Evolutionary conservation across 1,140 invertebrate species (phyloP).

Genomic region (Bombus pyrosoma): DNA sequence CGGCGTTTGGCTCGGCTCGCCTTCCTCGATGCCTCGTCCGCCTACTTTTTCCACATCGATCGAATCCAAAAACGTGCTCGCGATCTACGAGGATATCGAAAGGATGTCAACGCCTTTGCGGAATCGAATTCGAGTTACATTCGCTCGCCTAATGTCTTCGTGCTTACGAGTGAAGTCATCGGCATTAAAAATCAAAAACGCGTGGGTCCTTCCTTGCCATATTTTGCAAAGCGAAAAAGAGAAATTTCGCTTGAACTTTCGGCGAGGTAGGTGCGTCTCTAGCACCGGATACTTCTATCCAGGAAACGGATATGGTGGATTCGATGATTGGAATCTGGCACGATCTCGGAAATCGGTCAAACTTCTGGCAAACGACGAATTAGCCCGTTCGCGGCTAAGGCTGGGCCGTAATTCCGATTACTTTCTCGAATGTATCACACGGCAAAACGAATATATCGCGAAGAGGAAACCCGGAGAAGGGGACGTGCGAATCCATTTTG

Average conservation of each 20-base stretch:
- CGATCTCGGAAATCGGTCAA: no score
- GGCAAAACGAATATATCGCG: background rate
- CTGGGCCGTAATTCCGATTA: no score
- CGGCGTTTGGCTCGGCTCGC: slow-evolving; percentile 62
- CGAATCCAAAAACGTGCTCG: slow-evolving; percentile 37
- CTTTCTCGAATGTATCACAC: background rate
- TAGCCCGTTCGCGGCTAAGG: no score
- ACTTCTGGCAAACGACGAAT: no score
- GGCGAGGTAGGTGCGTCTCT: no score
- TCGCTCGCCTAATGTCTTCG: slow-evolving; percentile 16
- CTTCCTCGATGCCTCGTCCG: slow-evolving; percentile 70
- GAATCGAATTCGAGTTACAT: background rate
- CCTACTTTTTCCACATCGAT: slow-evolving; percentile 69
- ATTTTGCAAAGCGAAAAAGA: no score
- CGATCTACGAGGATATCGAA: slow-evolving; percentile 46
- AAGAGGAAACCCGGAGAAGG: background rate
- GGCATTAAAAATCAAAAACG: slow-evolving; percentile 36
- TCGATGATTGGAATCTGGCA: no score
- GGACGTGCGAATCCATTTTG: background rate
- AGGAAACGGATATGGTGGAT: no score
- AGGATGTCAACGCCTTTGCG: slow-evolving; percentile 35
- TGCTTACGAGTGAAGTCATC: slow-evolving; percentile 56
- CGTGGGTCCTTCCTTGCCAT: slow-evolving; percentile 5
- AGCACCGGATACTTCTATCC: no score
- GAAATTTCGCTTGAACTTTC: no score